Base-by-base conservation (phyloP, 1,140 invertebrate genomes). In the Cydia pomonella region DNA sequence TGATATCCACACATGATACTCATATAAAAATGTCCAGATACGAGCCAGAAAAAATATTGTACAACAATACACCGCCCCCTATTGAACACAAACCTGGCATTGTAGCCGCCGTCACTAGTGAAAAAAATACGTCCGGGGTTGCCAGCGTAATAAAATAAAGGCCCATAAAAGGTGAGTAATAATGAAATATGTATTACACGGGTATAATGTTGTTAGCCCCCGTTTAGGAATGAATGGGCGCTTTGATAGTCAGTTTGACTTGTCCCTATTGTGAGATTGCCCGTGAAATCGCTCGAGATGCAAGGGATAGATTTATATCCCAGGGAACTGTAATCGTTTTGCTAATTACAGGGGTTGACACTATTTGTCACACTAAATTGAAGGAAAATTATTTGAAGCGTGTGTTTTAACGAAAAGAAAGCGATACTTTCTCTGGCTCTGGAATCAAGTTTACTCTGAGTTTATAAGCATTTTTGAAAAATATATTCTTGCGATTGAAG, bases 111-210 rank as follows among this genome's bases (percentile, higher is more conserved):
- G 76, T 79, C 74, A 74, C 76, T 81, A 77, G 80, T 73, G 77
- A 77, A 80, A 86, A 91, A 89, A 85, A 82, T 75, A 79, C 76
- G 73, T 81, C 79, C 82, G 81, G 87, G 86, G 86, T 84, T 89
- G 86, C 85, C 80, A 86, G 82, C 66, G 80, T 80, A 82, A 91
- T 89, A 91, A 93, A 93, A 91, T 90, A 85, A 91, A 92, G 87
- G 85, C 79, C 83, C 81, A 91, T 91, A 89, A 91, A 91, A 85
- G 87, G 86, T 86, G 80, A 87, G 87, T 88, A 92, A 92, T 91
- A 90, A 92, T 93, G 87, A 91, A 91, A 92, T 93, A 93, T 93
- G 89, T 93, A 93, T 92, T 90, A 93, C 91, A 93, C 83, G 88
- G 87, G 84, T 90, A 93, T 91, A 90, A 92, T 91, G 91, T 93